A percentile compares a stretch with the other conserved stretches of the same genome.
Evolutionary conservation across 2,888 invertebrate species (phyloP).

Genomic region (Tachina lurida): DNA sequence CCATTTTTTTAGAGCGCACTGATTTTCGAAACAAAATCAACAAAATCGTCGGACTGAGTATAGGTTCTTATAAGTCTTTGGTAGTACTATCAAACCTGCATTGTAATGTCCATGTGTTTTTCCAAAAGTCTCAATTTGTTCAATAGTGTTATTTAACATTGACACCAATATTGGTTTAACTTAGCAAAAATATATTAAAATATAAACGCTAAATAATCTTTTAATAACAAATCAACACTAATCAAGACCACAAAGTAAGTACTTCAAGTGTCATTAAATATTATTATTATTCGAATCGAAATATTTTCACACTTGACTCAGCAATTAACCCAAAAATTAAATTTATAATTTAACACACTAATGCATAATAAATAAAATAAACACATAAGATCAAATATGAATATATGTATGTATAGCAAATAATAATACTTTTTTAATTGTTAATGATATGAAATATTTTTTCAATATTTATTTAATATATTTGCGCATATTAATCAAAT

Average conservation of each 20-base stretch:
- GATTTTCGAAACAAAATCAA: no score
- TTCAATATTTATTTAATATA: conserved; percentile 52
- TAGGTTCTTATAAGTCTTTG: no score
- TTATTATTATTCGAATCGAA: conserved; percentile 50
- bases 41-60: no score
- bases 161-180: conserved; percentile 24
- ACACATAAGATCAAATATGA: background rate
- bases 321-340: conserved; percentile 52
- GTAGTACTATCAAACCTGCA: no score
- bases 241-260: conserved; percentile 22
- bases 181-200: background rate
- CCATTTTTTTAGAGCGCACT: no score
- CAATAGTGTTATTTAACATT: conserved; percentile 2
- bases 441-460: conserved; percentile 18
- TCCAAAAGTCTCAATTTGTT: no score
- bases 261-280: conserved; percentile 56
- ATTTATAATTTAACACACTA: conserved; percentile 7
- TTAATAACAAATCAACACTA: conserved; percentile 9
- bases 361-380: conserved; percentile 17
- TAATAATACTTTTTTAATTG: background rate
- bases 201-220: background rate
- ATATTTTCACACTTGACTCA: conserved; percentile 52
- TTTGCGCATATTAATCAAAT: conserved; percentile 18
- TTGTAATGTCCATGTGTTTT: no score
- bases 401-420: background rate